Conservation (phyloP, 1,140 invertebrate genomes). For the Drosophila repleta region DNA sequence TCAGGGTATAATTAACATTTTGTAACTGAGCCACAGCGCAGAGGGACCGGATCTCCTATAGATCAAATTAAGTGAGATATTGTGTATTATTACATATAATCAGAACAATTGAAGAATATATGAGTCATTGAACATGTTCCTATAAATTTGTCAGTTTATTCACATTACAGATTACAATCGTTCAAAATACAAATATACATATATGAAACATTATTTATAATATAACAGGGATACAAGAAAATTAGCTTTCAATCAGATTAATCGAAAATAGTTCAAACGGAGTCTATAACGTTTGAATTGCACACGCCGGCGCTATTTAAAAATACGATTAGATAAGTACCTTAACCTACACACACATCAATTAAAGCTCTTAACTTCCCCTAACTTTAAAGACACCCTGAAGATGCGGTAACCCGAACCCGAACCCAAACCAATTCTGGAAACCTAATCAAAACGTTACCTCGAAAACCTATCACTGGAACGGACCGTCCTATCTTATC, state of each 20-base stretch:
- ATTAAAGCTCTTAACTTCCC: constrained; percentile 25
- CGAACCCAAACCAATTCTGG: constrained; percentile 2
- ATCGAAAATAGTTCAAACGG: neutral
- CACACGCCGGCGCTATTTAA: constrained; percentile 4
- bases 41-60: too few relatives aligned
- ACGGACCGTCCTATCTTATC: constrained; percentile 57
- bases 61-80: too few relatives aligned
- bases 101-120: too few relatives aligned
- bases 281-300: constrained; percentile 8
- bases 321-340: constrained; percentile 15
- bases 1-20: too few relatives aligned
- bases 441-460: constrained; percentile 6
- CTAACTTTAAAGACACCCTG: constrained; percentile 1
- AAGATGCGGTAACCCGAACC: neutral
- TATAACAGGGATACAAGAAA: neutral
- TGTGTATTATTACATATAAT: too few relatives aligned
- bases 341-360: neutral
- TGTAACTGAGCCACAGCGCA: too few relatives aligned
- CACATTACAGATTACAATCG: constrained; percentile 8
- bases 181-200: neutral
- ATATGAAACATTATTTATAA: neutral
- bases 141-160: constrained; percentile 28
- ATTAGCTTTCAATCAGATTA: neutral
- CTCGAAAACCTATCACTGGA: constrained; percentile 58
- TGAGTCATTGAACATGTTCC: neutral